Evolutionary conservation across 2,113 vertebrate species (phyloP).

Genomic region (Blennius ocellaris): DNA sequence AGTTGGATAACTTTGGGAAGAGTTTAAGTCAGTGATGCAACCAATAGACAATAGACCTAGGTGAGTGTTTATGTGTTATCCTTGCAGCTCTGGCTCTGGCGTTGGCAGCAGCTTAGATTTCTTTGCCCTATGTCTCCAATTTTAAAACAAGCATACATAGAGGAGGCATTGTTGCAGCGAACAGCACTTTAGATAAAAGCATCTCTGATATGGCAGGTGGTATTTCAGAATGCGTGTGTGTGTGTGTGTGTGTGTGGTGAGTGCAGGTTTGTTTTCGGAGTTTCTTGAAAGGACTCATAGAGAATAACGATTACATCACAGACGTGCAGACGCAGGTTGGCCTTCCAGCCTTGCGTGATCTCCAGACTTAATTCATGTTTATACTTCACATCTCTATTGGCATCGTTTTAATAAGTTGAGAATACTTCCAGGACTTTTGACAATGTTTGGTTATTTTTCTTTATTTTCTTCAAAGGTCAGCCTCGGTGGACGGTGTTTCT

Average conservation of each 20-base stretch:
- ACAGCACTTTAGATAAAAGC: slow-evolving; percentile 28
- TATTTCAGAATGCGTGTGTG: neutral
- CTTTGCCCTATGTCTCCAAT: too few relatives aligned
- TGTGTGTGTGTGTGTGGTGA: neutral
- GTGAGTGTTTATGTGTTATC: too few relatives aligned
- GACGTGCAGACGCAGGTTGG: slow-evolving; percentile 4
- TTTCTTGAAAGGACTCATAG: neutral
- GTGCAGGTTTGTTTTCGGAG: slow-evolving; percentile 15
- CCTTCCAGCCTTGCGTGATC: slow-evolving; percentile 15
- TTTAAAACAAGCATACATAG: too few relatives aligned
- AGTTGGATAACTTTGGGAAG: too few relatives aligned
- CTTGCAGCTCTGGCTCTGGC: too few relatives aligned
- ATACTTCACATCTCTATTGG: neutral
- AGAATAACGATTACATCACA: neutral
- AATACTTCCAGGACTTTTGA: slow-evolving; percentile 9
- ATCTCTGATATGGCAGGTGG: neutral
- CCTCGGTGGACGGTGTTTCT: neutral
- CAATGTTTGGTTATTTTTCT: neutral
- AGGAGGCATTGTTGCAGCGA: too few relatives aligned
- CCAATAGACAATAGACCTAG: too few relatives aligned
- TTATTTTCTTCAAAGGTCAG: slow-evolving; percentile 26
- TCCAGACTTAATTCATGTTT: slow-evolving; percentile 2
- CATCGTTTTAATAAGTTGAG: neutral
- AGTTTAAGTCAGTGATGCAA: too few relatives aligned
- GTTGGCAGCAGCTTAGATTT: too few relatives aligned